Evolutionary conservation across 2,888 invertebrate species (phyloP), one percentile per base, ranked within the genome.

Genomic region (Taphrorychus bicolor): DNA sequence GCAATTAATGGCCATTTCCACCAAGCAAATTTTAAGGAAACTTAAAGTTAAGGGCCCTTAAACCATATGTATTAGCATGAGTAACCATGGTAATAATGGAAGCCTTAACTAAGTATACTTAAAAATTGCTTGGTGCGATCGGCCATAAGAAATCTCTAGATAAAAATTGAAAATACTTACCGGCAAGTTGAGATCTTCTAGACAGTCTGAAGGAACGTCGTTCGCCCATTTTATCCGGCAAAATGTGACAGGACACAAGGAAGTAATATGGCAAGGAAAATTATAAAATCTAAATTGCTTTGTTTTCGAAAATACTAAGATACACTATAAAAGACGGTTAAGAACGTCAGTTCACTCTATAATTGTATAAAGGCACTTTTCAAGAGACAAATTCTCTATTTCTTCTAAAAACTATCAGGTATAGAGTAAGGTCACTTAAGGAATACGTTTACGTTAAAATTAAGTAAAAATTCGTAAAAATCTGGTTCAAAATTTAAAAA

Each of bases 121-220:
- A 32, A 32, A 32, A 11, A 9, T 32, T 32, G 32, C 9, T 3
- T 32, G 2, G 7, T 11, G 32, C 7, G 11, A 32, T 32, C 9
- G 9, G 1, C 32, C 3, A 2, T 45, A n/a, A n/a, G 1, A 5
- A 45, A 45, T 32, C 32, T 11, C 32, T 2, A 11, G 7, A 32
- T 32, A 3, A 32, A 32, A 32, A 32, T 32, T 32, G 32, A 32
- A 2, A 48, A 21, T 21, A 76, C 80, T 80, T 73, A 81, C 81
- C 81, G 73, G 76, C 66, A 68, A 73, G 77, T 71, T 80, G 77
- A 71, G 79, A 79, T 73, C 81, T 77, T 71, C 77, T 76, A 70
- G 77, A 78, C n/a, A 53, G 22, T 72, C 78, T 77, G 64, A 82
- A 76, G 52, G 81, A 81, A 54, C 80, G 76, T 71, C 81, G 80